These are phyloP conservation scores for Gorsachius goisagi DNA, from an alignment of 2,113 vertebrate genomes.

Conservation along the genomic window DNA sequence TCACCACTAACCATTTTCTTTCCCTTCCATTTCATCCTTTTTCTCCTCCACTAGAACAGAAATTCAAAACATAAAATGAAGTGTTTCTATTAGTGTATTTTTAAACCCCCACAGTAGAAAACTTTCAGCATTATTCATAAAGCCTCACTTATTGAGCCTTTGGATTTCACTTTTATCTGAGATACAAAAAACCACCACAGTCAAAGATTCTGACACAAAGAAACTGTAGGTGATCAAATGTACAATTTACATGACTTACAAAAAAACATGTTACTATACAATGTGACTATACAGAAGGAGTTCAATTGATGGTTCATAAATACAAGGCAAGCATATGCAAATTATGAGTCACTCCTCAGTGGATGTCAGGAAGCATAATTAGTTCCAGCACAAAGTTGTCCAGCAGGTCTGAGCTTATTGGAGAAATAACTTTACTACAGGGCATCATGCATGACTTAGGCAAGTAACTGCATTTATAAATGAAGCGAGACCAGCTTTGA, in stretches of 20 bases:
- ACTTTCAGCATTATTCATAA: background rate
- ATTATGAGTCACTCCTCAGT: slow-evolving; percentile 3
- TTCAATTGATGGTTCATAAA: background rate
- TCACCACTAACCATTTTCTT: background rate
- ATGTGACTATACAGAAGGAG: background rate
- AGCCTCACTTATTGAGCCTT: background rate
- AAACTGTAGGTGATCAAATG: background rate
- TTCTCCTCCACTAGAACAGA: background rate
- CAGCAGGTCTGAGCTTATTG: slow-evolving; percentile 11
- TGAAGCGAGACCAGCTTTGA: background rate
- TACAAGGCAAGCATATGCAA: slow-evolving; percentile 4
- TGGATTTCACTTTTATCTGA: background rate
- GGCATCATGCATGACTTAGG: slow-evolving; percentile 40
- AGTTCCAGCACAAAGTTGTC: slow-evolving; percentile 35
- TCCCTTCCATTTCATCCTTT: background rate
- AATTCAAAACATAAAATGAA: background rate
- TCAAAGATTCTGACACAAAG: background rate
- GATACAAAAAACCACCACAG: background rate
- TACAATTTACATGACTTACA: background rate
- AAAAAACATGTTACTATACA: background rate
- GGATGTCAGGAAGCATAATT: slow-evolving; percentile 1
- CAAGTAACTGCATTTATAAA: slow-evolving; percentile 45
- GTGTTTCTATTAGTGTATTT: background rate
- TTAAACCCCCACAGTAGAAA: background rate
- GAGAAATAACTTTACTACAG: slow-evolving; percentile 43